These are phyloP conservation scores for Eulemur albifrons DNA, from an alignment of 2,797 vertebrate genomes.

Conservation along the genomic window DNA sequence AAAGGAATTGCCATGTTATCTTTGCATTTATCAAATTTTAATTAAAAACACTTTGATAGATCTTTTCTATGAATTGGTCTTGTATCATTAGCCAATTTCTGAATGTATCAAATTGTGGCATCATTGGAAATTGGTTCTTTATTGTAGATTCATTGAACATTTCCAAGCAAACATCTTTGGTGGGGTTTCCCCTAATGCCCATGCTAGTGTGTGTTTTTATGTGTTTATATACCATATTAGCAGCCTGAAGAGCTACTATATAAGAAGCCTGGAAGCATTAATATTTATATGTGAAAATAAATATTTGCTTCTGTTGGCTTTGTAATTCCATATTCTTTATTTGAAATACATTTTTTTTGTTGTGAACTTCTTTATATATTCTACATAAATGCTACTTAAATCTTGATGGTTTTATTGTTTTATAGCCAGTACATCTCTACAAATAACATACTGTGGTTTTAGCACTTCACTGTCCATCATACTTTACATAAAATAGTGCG, in stretches of 20 bases:
- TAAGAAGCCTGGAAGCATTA: background rate
- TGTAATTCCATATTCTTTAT: background rate
- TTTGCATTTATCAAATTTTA: background rate
- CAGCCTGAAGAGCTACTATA: background rate
- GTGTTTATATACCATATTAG: background rate
- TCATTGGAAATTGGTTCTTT: constrained; percentile 23
- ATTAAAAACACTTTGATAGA: background rate
- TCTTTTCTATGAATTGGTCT: background rate
- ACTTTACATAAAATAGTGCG: background rate
- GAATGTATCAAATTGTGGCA: background rate
- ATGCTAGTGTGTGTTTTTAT: background rate
- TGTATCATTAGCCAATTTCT: background rate
- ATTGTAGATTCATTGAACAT: constrained; percentile 22
- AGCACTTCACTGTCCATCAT: background rate
- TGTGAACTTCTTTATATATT: constrained; percentile 30
- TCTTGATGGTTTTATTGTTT: constrained; percentile 40
- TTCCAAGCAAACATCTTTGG: background rate
- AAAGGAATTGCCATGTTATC: background rate
- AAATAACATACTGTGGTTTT: background rate
- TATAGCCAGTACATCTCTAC: background rate
- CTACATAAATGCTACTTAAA: background rate
- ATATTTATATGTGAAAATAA: background rate
- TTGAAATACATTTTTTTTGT: background rate
- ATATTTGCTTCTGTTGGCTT: background rate
- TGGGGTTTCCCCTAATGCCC: background rate